Percentiles rank a stretch among this genome's conserved stretches.
phyloP scores from a whole-genome alignment of 1,140 invertebrate genomes.

The Penaeus indicus region DNA sequence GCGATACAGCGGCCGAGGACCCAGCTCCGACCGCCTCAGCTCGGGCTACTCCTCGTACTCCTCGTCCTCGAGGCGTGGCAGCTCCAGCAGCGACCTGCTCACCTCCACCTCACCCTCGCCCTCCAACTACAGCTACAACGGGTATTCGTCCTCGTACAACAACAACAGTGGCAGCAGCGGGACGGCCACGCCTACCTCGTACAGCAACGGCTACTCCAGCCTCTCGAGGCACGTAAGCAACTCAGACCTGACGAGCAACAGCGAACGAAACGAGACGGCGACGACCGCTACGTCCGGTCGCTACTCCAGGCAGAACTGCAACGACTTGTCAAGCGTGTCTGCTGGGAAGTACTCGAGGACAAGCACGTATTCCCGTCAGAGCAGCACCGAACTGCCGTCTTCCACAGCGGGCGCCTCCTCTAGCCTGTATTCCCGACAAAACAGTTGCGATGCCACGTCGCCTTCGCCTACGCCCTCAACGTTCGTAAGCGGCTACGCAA shows the following conservation, averaged over 20 bases:
- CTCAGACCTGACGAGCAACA: not conserved
- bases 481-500: constrained; percentile 46
- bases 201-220: constrained; percentile 1
- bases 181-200: not conserved
- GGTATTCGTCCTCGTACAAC: constrained; percentile 10
- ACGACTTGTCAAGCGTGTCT: not conserved
- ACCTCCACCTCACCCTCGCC: not conserved
- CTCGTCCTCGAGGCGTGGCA: constrained; percentile 35
- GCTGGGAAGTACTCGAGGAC: no score
- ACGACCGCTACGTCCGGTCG: not conserved
- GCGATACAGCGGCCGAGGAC: not conserved
- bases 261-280: no score
- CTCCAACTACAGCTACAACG: not conserved
- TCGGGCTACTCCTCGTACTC: constrained; percentile 22
- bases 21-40: constrained; percentile 28
- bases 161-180: not conserved
- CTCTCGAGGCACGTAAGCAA: not conserved
- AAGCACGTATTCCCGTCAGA: constrained; percentile 12
- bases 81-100: constrained; percentile 19
- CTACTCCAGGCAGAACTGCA: not conserved
- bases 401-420: not conserved
- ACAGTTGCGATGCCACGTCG: not conserved
- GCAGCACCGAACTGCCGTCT: not conserved
- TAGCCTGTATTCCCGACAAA: not conserved
- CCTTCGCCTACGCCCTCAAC: not conserved